Percentiles rank a stretch among this genome's conserved stretches.
Conservation (phyloP, 2,797 vertebrate genomes). For the Phataginus tetradactyla region DNA sequence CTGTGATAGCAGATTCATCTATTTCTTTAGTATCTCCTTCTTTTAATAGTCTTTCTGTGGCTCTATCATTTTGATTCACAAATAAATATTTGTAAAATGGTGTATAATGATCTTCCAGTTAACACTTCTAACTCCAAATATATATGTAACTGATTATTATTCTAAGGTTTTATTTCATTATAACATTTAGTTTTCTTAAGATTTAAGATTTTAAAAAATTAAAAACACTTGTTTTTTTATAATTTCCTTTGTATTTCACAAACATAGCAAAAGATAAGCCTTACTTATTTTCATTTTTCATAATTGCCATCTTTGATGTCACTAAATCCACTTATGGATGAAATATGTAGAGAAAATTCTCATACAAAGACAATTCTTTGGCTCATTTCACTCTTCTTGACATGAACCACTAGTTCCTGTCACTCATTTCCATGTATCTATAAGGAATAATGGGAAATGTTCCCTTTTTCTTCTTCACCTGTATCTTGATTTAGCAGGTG, state of each 20-base stretch:
- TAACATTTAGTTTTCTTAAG: neutral
- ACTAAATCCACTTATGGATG: neutral
- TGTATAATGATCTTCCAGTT: neutral
- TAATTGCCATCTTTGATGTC: conserved; percentile 43
- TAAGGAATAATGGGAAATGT: conserved; percentile 47
- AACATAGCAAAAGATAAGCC: conserved; percentile 5
- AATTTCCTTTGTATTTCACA: neutral
- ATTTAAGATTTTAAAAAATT: conserved; percentile 48
- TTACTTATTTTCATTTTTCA: conserved; percentile 3
- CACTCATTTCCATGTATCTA: neutral
- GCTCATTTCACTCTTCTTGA: conserved; percentile 2
- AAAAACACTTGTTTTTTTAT: conserved; percentile 6
- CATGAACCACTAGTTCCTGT: neutral
- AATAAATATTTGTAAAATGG: neutral
- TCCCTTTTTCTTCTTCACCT: neutral
- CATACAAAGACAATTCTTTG: conserved; percentile 27
- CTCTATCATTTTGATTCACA: neutral
- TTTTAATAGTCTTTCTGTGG: neutral
- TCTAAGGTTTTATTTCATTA: neutral
- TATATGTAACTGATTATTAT: neutral
- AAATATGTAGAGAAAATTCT: neutral
- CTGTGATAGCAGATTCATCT: neutral
- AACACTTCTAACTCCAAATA: neutral
- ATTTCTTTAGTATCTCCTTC: neutral
- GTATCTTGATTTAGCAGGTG: neutral